Evolutionary conservation across 2,797 vertebrate species (phyloP).

Genomic region (Eidolon dupreanum): DNA sequence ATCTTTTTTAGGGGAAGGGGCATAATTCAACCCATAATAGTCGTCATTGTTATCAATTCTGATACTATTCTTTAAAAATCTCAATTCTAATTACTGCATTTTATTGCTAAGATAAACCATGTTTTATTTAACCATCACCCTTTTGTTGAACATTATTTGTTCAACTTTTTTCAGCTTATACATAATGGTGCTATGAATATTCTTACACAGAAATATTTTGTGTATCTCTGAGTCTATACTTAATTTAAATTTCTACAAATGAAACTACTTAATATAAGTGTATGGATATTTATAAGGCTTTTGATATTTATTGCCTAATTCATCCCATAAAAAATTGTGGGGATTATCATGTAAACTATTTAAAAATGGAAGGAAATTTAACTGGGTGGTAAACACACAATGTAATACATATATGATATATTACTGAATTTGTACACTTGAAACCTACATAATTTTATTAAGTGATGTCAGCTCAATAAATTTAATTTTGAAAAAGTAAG

Average conservation of each 20-base stretch:
- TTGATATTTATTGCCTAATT: not conserved
- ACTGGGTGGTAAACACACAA: too few relatives aligned
- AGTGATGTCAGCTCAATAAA: too few relatives aligned
- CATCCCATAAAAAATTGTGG: not conserved
- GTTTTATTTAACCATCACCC: not conserved
- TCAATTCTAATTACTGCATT: not conserved
- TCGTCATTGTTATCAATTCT: not conserved
- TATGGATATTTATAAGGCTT: not conserved
- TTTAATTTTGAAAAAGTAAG: not conserved
- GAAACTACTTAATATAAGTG: not conserved
- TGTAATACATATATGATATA: too few relatives aligned
- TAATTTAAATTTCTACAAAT: constrained; percentile 11
- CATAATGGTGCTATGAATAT: not conserved
- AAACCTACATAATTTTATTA: too few relatives aligned
- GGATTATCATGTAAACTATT: not conserved
- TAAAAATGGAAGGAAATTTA: not conserved
- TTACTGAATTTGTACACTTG: too few relatives aligned
- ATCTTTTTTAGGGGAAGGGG: not conserved
- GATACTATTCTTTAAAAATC: not conserved
- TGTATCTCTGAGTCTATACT: not conserved
- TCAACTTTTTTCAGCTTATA: not conserved
- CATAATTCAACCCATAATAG: not conserved
- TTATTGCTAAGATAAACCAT: not conserved
- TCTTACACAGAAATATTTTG: not conserved
- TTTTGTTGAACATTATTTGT: not conserved